Evolutionary conservation across 2,113 vertebrate genomes (phyloP), one percentile per base, ranked within the genome.

Genomic region (Danionella cerebrum): DNA sequence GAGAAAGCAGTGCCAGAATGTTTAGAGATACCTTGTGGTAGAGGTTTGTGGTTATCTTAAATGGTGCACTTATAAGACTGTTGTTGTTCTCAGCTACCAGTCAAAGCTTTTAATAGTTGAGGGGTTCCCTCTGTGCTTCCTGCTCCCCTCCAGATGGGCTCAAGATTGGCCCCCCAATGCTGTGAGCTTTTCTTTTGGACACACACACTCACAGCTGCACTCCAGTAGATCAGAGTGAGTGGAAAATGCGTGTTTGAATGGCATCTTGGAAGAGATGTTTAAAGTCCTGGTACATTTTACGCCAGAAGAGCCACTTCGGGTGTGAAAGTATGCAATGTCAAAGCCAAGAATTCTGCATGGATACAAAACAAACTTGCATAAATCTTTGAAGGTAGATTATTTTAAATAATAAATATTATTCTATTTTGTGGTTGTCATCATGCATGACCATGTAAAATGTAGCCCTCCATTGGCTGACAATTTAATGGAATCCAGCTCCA

Each of bases 71-170:
- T 67, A 78, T 84, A 80, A 84, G 79, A 78, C 21, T 63, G 67
- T 48, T 69, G 72, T 76, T 80, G 60, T 75, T 79, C 50, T 78
- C 59, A 67, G 78, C 75, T 79, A 76, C 76, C 51, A 74, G 70
- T 67, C 44, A 77, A 67, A 76, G 12, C 48, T 42, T 38, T 76
- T 76, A 70, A 73, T 73, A 42, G 31, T 62, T 70, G 72, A 76
- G 76, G 80, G 78, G 70, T 84, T 82, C 81, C 80, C 82, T 80
- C 69, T 60, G 76, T 83, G 76, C 68, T 73, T 67, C 83, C 53
- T 74, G 64, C 68, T 67, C 25, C 65, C 51, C 45, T 64, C 52
- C 14, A 59, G 35, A 55, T 50, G 19, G 42, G 66, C 55, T 66
- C 31, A 74, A 31, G 62, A 47, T 74, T 70, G 70, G 53, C 60